Percentiles rank a stretch among this genome's conserved stretches.
Conservation (phyloP, 2,113 vertebrate species). For the Okapia johnstoni region DNA sequence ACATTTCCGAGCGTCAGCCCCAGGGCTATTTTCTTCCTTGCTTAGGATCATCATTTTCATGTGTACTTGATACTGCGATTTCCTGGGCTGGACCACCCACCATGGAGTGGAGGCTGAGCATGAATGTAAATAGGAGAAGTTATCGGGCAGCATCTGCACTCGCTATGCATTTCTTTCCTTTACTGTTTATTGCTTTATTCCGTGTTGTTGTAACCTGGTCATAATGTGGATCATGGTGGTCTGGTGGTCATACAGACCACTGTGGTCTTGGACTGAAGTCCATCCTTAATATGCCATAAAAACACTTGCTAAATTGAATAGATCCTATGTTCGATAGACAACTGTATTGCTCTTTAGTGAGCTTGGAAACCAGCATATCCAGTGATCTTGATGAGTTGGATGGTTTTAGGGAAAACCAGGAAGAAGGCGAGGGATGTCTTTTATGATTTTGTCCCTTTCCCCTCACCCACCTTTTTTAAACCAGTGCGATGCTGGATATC, state of each 20-base stretch:
- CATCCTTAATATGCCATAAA: not conserved
- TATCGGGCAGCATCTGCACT: not conserved
- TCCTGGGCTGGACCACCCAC: constrained; percentile 34
- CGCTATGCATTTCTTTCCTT: not conserved
- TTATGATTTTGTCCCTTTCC: not conserved
- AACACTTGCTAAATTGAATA: not conserved
- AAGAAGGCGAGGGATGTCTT: not conserved
- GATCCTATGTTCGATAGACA: not conserved
- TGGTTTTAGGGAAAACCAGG: not conserved
- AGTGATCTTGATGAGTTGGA: not conserved
- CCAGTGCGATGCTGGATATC: not conserved
- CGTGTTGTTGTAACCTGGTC: not conserved
- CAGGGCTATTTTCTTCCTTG: constrained; percentile 41
- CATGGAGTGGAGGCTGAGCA: not conserved
- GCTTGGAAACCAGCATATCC: not conserved
- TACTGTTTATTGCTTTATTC: not conserved
- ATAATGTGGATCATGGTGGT: not conserved
- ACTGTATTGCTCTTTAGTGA: not conserved
- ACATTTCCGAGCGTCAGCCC: constrained; percentile 49
- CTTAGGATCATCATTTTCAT: constrained; percentile 6
- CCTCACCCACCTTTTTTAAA: not conserved
- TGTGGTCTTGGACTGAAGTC: not conserved
- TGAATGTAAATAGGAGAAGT: not conserved
- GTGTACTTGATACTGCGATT: not conserved
- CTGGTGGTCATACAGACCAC: not conserved